Evolutionary conservation across 2,113 vertebrate species (phyloP).

Genomic region (Beaufortia kweichowensis): DNA sequence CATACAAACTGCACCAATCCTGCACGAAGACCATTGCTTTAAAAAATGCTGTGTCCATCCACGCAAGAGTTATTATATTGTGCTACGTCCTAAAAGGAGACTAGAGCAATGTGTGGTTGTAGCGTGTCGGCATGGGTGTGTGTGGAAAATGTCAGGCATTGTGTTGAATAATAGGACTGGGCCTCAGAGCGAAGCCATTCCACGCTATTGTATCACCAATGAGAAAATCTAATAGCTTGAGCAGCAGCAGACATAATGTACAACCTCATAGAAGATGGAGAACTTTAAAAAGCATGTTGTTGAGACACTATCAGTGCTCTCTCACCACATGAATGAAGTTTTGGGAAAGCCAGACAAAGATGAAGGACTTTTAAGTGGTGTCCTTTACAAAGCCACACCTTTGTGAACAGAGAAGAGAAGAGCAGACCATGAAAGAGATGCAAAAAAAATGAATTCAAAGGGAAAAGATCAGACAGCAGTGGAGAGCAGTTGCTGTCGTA

Average conservation of each 20-base stretch:
- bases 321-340: slow-evolving; percentile 5
- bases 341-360: slow-evolving; percentile 7
- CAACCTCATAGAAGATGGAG: neutral
- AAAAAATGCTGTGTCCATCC: neutral
- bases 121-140: slow-evolving; percentile 44
- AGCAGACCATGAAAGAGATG: slow-evolving; percentile 1
- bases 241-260: slow-evolving; percentile 5
- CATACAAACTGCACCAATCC: neutral
- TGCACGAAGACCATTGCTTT: neutral
- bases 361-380: slow-evolving; percentile 36
- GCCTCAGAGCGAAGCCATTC: slow-evolving; percentile 49
- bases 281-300: neutral
- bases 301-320: neutral
- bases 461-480: slow-evolving; percentile 14
- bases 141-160: slow-evolving; percentile 17
- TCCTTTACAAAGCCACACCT: slow-evolving; percentile 30
- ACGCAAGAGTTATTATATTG: neutral
- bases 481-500: neutral
- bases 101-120: neutral
- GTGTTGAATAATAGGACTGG: slow-evolving; percentile 48
- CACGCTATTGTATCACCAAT: slow-evolving; percentile 12
- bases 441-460: slow-evolving; percentile 33
- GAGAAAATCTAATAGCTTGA: slow-evolving; percentile 23
- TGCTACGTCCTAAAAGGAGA: slow-evolving; percentile 4
- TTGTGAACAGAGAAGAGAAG: slow-evolving; percentile 28